Conservation (phyloP, 1,140 invertebrate genomes). For the Temnothorax curvispinosus region DNA sequence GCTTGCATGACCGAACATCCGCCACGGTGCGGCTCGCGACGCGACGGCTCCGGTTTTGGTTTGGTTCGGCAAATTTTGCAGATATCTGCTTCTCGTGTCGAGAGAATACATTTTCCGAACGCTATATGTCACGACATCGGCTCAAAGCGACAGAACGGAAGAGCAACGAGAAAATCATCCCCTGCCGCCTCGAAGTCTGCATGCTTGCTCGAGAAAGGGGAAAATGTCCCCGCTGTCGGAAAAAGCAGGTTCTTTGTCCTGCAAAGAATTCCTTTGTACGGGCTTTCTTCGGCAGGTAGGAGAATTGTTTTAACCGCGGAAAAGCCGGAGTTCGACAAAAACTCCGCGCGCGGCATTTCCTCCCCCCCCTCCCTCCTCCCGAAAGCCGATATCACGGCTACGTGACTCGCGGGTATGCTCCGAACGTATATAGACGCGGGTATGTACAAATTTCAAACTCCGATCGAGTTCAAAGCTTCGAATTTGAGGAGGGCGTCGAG, state of each 20-base stretch:
- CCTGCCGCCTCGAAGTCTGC: not conserved
- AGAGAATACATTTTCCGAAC: not conserved
- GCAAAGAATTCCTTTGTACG: conserved; percentile 29
- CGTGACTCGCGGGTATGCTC: not conserved
- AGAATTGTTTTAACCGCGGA: conserved; percentile 26
- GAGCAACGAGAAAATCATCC: not conserved
- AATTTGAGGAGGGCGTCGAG: not conserved
- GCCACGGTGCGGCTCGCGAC: not conserved
- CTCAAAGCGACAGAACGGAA: not conserved
- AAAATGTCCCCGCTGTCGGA: not conserved
- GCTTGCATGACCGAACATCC: not conserved
- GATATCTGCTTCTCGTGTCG: no score
- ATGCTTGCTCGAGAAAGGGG: not conserved
- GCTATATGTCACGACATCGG: not conserved
- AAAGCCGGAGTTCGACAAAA: not conserved
- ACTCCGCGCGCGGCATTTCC: not conserved
- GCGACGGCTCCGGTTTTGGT: no score
- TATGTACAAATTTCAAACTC: not conserved
- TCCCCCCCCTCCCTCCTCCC: not conserved
- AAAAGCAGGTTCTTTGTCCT: not conserved
- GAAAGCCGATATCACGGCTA: not conserved
- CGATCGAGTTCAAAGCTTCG: no score
- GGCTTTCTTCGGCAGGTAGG: not conserved
- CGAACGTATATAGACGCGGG: not conserved
- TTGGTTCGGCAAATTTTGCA: not conserved